phyloP scores from a whole-genome alignment of 2,888 invertebrate genomes.

The Lepeophtheirus nordmannii region DNA sequence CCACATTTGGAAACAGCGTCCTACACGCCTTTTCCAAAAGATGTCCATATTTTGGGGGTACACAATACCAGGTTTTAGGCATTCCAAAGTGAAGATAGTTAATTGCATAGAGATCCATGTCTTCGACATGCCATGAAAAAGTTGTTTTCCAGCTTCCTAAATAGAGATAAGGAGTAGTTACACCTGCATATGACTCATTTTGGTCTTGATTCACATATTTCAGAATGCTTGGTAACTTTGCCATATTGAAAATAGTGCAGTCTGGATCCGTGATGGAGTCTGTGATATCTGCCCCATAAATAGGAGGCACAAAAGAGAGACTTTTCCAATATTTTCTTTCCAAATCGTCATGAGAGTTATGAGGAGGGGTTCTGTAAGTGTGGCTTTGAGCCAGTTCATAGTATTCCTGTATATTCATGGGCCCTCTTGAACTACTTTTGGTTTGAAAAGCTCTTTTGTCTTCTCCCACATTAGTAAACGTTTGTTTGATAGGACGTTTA shows the following conservation, averaged over 20 bases:
- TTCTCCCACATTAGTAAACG: slow-evolving; percentile 5
- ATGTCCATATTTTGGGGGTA: slow-evolving; percentile 22
- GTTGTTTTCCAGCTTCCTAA: slow-evolving; percentile 24
- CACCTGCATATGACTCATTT: neutral
- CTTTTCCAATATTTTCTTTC: slow-evolving; percentile 24
- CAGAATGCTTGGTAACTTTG: slow-evolving; percentile 4
- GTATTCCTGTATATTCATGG: slow-evolving; percentile 15
- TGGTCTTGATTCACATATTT: slow-evolving; percentile 4
- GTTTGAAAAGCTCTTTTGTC: slow-evolving; percentile 9
- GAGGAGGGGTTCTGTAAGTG: slow-evolving; percentile 9
- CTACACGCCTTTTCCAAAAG: slow-evolving; percentile 5
- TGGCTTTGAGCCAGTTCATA: slow-evolving; percentile 7
- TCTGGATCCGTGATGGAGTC: slow-evolving; percentile 23
- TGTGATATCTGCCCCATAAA: slow-evolving; percentile 21
- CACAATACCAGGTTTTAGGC: slow-evolving; percentile 25
- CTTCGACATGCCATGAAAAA: slow-evolving; percentile 24
- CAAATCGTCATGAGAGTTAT: slow-evolving; percentile 23
- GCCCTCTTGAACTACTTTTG: slow-evolving; percentile 1
- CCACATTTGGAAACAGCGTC: slow-evolving; percentile 18
- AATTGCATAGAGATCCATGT: slow-evolving; percentile 24
- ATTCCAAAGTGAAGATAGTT: slow-evolving; percentile 19
- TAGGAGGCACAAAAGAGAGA: slow-evolving; percentile 15
- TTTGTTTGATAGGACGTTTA: slow-evolving; percentile 18
- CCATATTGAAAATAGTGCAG: neutral
- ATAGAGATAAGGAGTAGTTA: slow-evolving; percentile 22